Base-by-base conservation (phyloP, 2,113 vertebrate genomes). In the Gallinago paraguaiae region DNA sequence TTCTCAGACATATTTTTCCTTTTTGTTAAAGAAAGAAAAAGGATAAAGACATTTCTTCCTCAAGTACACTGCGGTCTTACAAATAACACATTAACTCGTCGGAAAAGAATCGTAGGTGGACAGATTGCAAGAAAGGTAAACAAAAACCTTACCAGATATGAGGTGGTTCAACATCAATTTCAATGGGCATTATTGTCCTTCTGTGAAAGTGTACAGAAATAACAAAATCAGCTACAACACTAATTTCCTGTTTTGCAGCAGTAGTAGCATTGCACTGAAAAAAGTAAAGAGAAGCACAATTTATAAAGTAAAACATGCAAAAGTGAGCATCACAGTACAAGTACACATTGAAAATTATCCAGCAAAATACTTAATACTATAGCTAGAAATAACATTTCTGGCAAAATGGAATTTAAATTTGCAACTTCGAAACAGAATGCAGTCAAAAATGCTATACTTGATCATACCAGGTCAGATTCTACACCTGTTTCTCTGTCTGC, bases 31-130 rank as follows among this genome's bases (percentile, higher is more conserved):
- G 98, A 98, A 97, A 98, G 98, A 97, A 98, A 92, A 97, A 51
- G 22, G 24, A 88, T 97, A 37, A 98, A 98, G 94, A 92, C 96
- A 14, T 8, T 96, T 53, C 90, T 98, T 57, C 96, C 98, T 35
- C 95, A 92, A 65, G 7, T 97, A 50, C 82, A 92, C 51, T 98
- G 98, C 8, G 98, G 98, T 33, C 57, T 97, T 70, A 77, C 51
- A 82, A 95, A 96, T 67, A 68, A 57, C 33, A 25, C 3, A 3
- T 57, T 65, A 37, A 70, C 17, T 59, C 97, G 98, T 67, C 93
- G 74, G 88, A 99, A 98, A 80, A 98, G 98, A 91, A 97, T 98
- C 8, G 0, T 98, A 22, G 98, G 98, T 70, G 98, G 98, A 82
- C 5, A 65, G 30, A 56, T 10, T 35, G 98, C 98, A 77, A 10